A percentile compares a stretch with the other conserved stretches of the same genome.
These are phyloP conservation scores for Zaprionus ghesquierei DNA, from an alignment of 1,140 invertebrate genomes.

Conservation along the genomic window DNA sequence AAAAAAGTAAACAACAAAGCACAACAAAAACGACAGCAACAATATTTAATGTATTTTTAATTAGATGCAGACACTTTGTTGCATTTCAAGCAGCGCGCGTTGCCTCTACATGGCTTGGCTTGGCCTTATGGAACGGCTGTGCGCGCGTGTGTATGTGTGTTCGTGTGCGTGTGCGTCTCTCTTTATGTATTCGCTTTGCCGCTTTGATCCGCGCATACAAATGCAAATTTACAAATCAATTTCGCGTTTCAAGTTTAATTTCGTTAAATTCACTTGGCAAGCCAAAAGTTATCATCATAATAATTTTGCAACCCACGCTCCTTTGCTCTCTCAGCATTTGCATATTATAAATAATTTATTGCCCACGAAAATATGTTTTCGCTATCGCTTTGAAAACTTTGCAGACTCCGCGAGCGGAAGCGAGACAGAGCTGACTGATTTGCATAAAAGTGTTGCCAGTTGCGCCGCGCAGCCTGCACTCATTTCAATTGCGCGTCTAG, in stretches of 20 bases:
- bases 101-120: constrained; percentile 5
- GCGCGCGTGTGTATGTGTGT: background rate
- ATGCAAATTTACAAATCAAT: constrained; percentile 80
- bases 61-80: constrained; percentile 72
- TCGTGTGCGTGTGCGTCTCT: constrained; percentile 24
- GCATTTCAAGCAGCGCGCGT: constrained; percentile 57
- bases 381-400: constrained; percentile 31
- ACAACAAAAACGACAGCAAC: constrained; percentile 17
- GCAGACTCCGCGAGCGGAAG: background rate
- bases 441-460: background rate
- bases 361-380: constrained; percentile 71
- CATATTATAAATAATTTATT: constrained; percentile 81
- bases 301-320: constrained; percentile 53
- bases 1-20: constrained; percentile 33
- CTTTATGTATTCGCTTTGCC: constrained; percentile 14
- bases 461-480: background rate
- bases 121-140: background rate
- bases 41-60: constrained; percentile 76
- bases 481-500: background rate
- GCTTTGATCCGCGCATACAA: constrained; percentile 79
- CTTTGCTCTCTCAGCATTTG: constrained; percentile 45
- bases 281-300: constrained; percentile 55
- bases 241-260: constrained; percentile 75
- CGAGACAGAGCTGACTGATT: background rate
- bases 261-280: constrained; percentile 58